Percentiles rank a stretch among this genome's conserved stretches.
Evolutionary conservation across 2,113 vertebrate species (phyloP).

Genomic region (Xiphophorus maculatus): DNA sequence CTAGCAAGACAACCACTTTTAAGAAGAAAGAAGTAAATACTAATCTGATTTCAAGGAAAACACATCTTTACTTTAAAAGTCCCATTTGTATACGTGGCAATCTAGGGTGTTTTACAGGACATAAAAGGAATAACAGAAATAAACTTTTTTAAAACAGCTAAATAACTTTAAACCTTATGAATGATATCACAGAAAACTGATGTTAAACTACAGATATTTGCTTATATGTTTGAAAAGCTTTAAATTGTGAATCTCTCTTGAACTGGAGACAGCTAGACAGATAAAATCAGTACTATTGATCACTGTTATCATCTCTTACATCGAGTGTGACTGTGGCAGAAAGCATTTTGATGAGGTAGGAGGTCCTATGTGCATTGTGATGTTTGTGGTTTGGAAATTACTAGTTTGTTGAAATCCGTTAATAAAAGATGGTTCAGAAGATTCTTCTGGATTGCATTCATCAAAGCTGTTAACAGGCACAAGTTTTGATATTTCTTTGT

Average conservation of each 20-base stretch:
- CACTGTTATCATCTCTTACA: not conserved
- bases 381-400: not conserved
- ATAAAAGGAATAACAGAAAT: no score
- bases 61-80: no score
- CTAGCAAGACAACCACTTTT: no score
- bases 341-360: no score
- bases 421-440: not conserved
- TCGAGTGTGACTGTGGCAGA: not conserved
- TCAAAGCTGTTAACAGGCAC: conserved; percentile 1
- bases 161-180: no score
- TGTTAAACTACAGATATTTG: not conserved
- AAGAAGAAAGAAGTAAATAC: no score
- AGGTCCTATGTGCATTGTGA: not conserved
- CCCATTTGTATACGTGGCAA: no score
- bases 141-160: no score
- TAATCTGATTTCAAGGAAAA: no score
- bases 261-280: not conserved
- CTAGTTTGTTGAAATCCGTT: not conserved
- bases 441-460: not conserved
- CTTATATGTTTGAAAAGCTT: not conserved
- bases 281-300: not conserved
- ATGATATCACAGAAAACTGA: no score
- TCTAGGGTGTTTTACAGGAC: no score
- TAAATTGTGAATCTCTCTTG: not conserved
- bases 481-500: not conserved